These are phyloP conservation scores for Brachypalpus laphriformis DNA, from an alignment of 2,888 invertebrate species.

Conservation along the genomic window DNA sequence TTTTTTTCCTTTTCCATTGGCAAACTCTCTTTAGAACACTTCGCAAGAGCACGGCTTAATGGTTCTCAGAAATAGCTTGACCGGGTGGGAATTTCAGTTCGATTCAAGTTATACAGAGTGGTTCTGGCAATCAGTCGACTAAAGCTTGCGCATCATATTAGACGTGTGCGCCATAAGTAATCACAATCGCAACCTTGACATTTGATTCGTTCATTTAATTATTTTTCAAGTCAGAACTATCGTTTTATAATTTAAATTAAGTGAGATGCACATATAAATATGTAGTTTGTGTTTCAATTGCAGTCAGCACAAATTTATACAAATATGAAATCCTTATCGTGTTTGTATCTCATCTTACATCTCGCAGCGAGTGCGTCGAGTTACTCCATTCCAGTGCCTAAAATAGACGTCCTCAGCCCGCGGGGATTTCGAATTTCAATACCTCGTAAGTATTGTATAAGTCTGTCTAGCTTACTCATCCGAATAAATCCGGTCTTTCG, in stretches of 20 bases:
- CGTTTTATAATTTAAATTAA: background rate
- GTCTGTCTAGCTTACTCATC: background rate
- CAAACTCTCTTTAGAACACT: too few species aligned
- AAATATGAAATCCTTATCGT: background rate
- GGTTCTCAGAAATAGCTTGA: too few species aligned
- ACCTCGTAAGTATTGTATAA: conserved; percentile 36
- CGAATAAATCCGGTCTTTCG: too few species aligned
- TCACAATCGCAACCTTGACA: background rate
- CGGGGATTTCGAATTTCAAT: conserved; percentile 44
- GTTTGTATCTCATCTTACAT: background rate
- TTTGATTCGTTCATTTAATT: background rate
- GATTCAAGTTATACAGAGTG: background rate
- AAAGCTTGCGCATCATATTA: background rate
- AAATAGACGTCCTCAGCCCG: conserved; percentile 37
- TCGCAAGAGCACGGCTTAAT: too few species aligned
- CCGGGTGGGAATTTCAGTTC: background rate
- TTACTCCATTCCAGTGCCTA: conserved; percentile 44
- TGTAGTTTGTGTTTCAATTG: too few species aligned
- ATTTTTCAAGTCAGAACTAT: too few species aligned
- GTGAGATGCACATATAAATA: too few species aligned
- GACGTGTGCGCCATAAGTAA: background rate
- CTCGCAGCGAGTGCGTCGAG: background rate
- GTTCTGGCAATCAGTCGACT: background rate
- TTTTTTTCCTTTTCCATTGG: too few species aligned
- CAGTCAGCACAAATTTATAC: too few species aligned